Conservation (phyloP, 1,140 invertebrate species). For the Sycophaga agraensis region DNA sequence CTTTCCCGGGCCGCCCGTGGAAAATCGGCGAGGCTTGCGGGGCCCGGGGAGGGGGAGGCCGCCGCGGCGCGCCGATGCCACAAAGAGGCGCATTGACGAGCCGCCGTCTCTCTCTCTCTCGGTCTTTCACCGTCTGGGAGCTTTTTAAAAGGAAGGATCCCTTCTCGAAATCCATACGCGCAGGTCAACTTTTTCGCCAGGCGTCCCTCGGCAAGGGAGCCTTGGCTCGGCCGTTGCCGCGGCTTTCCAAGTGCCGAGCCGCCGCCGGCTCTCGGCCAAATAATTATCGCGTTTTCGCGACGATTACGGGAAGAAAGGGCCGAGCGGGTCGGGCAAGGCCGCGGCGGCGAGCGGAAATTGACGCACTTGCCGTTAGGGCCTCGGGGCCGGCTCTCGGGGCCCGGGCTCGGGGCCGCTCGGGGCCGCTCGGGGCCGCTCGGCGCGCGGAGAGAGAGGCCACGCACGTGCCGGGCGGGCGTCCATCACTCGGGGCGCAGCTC, state of each 20-base stretch:
- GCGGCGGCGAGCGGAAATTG: slow-evolving; percentile 26
- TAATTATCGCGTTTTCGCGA: slow-evolving; percentile 18
- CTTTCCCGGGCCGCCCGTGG: slow-evolving; percentile 14
- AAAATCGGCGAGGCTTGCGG: slow-evolving; percentile 25
- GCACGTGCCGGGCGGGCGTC: too few relatives aligned
- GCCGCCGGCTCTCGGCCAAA: background rate
- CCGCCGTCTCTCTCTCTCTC: too few relatives aligned
- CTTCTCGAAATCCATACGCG: slow-evolving; percentile 6
- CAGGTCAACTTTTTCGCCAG: slow-evolving; percentile 5
- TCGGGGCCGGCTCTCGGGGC: too few relatives aligned
- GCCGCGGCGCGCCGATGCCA: background rate
- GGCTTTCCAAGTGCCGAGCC: slow-evolving; percentile 15
- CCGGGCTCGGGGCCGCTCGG: too few relatives aligned
- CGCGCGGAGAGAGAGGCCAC: too few relatives aligned
- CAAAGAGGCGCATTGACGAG: slow-evolving; percentile 5
- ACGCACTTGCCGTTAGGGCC: slow-evolving; percentile 31
- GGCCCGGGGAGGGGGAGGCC: too few relatives aligned
- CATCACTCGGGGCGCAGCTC: slow-evolving; percentile 26
- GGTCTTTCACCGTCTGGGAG: too few relatives aligned
- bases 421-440: too few relatives aligned
- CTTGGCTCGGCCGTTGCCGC: too few relatives aligned
- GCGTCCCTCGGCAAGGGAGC: background rate
- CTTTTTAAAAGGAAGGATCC: slow-evolving; percentile 24
- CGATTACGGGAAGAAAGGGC: too few relatives aligned
- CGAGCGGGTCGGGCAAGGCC: too few relatives aligned